Percentiles rank a stretch among this genome's conserved stretches.
These are phyloP conservation scores for Elachura formosa DNA, from an alignment of 2,113 vertebrate genomes.

Conservation along the genomic window DNA sequence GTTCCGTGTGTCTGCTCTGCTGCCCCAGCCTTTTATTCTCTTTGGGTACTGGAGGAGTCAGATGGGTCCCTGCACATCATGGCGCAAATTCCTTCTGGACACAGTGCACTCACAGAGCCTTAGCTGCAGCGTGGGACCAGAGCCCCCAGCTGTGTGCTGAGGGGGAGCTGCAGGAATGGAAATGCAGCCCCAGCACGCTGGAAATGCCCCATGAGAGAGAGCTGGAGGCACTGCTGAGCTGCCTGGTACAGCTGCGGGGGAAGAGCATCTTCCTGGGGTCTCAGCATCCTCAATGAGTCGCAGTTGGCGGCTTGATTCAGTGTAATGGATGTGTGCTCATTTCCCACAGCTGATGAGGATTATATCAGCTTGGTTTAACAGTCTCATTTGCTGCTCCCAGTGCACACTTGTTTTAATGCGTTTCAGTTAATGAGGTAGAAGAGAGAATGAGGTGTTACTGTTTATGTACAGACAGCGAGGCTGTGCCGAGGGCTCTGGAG, in stretches of 20 bases:
- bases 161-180: neutral
- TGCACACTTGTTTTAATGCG: conserved; percentile 78
- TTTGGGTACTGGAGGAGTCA: neutral
- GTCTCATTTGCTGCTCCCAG: conserved; percentile 77
- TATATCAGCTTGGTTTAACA: conserved; percentile 77
- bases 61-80: neutral
- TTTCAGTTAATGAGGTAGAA: conserved; percentile 80
- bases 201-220: neutral
- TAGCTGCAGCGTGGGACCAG: neutral
- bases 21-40: neutral
- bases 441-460: conserved; percentile 74
- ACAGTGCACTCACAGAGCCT: accelerated
- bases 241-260: neutral
- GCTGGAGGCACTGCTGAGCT: neutral
- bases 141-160: neutral
- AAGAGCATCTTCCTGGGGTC: conserved; percentile 1
- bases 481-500: conserved; percentile 26
- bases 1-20: neutral
- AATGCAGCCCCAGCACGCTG: neutral
- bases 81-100: neutral
- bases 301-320: conserved; percentile 8
- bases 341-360: conserved; percentile 76
- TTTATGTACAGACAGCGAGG: conserved; percentile 64
- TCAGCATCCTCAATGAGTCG: neutral
- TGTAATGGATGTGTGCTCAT: conserved; percentile 63